Percentiles rank a stretch among this genome's conserved stretches.
phyloP scores from a whole-genome alignment of 1,140 invertebrate genomes.

The Pachyrhynchus sulphureomaculatus region DNA sequence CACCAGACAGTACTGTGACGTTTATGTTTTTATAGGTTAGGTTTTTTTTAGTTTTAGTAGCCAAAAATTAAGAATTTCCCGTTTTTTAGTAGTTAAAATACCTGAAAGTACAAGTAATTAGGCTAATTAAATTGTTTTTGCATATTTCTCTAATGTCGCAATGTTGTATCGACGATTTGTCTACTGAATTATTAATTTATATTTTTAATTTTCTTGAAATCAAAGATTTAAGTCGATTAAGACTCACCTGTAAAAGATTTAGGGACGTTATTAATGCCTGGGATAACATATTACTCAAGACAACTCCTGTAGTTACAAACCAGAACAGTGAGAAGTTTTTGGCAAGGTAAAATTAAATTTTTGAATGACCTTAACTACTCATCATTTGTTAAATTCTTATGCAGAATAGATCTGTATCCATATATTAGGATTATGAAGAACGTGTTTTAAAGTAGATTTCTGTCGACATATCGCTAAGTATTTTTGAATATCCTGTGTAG shows the following conservation, averaged over 20 bases:
- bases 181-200: conserved; percentile 39
- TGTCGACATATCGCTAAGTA: no score
- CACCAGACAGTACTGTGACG: no score
- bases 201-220: conserved; percentile 42
- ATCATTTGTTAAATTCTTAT: not conserved
- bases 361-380: not conserved
- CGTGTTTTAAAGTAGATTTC: no score
- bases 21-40: no score
- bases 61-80: no score
- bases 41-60: no score
- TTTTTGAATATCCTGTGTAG: not conserved
- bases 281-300: conserved; percentile 32
- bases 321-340: conserved; percentile 36
- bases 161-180: conserved; percentile 23
- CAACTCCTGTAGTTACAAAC: conserved; percentile 36
- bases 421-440: no score
- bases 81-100: no score
- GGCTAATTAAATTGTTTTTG: not conserved
- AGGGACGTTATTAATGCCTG: conserved; percentile 35
- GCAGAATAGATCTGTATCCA: no score
- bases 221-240: conserved; percentile 36
- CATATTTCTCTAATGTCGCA: conserved; percentile 20
- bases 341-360: conserved; percentile 27
- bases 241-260: conserved; percentile 38
- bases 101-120: not conserved